Evolutionary conservation across 2,797 vertebrate species (phyloP), one percentile per base, ranked within the genome.

Genomic region (Helarctos malayanus): DNA sequence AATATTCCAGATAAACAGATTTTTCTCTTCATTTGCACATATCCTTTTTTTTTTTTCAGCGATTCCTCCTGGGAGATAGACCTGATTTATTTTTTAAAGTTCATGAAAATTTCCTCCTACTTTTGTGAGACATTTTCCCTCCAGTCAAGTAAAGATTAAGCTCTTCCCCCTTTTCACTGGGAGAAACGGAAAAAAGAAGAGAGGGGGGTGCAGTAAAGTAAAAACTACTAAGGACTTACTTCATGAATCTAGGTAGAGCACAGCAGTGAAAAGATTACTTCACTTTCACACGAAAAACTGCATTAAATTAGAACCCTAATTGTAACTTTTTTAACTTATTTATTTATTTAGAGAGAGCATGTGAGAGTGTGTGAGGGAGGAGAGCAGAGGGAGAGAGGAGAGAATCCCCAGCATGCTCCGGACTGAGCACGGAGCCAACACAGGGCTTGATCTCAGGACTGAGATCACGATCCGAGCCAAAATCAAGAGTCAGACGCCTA

Each of bases 361-460:
- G 32, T 2, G 0, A 68, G 4, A 2, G 10, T 11, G 16, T 35
- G 65, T 2, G 9, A 9, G 9, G 18, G 18, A 0, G 15, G 3
- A 18, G 18, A 29, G 65, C 65, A 38, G 18, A 68, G 7, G 65
- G 18, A 68, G 35, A 21, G 32, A 68, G 63, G 29, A 63, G 32
- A 65, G 63, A 65, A 65, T 21, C n/a, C 65, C 65, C 35, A 35
- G 35, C 9, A 68, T n/a, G 35, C 16, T 21, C 35, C 7, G 29
- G 19, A 4, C n/a, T 68, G 65, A 35, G 65, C 4, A 7, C 19
- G 2, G 65, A 68, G 65, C n/a, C 16, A 19, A 21, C 10, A 8
- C 65, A 68, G n/a, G n/a, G n/a, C 18, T 68, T 35, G n/a, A 68
- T 35, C n/a, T 35, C 65, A 68, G 0, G n/a, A 35, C 65, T 35